These are phyloP conservation scores for Babylonia areolata DNA, from an alignment of 1,140 invertebrate species.

Conservation along the genomic window DNA sequence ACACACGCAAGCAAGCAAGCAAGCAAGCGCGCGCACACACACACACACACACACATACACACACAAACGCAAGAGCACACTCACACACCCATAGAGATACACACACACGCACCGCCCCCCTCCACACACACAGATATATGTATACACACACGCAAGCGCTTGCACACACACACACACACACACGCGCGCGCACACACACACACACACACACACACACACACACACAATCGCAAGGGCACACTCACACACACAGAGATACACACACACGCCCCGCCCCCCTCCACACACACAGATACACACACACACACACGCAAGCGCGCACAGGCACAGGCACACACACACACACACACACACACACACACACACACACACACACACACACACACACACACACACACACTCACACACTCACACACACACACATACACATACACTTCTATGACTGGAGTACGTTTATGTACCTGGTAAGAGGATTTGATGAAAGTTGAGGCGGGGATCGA, in stretches of 20 bases:
- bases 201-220: constrained; percentile 4
- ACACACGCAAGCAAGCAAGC: not conserved
- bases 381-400: not conserved
- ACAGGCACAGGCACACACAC: not conserved
- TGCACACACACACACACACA: constrained; percentile 11
- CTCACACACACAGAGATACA: not conserved
- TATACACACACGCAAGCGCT: constrained; percentile 3
- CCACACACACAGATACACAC: not conserved
- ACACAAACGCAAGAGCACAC: too few species aligned
- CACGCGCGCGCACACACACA: not conserved
- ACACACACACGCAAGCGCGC: not conserved
- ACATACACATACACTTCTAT: not conserved
- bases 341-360: not conserved
- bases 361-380: too few species aligned
- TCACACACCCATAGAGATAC: not conserved
- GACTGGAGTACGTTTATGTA: not conserved
- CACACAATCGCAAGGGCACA: not conserved
- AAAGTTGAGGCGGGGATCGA: too few species aligned
- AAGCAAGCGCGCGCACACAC: not conserved
- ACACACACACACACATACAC: not conserved
- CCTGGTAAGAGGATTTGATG: too few species aligned
- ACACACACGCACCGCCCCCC: constrained; percentile 1
- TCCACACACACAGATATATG: not conserved
- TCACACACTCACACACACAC: not conserved
- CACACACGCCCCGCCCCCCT: not conserved